Percentiles rank a stretch among this genome's conserved stretches.
Evolutionary conservation across 1,140 invertebrate genomes (phyloP).

Genomic region (Augochlora pura): DNA sequence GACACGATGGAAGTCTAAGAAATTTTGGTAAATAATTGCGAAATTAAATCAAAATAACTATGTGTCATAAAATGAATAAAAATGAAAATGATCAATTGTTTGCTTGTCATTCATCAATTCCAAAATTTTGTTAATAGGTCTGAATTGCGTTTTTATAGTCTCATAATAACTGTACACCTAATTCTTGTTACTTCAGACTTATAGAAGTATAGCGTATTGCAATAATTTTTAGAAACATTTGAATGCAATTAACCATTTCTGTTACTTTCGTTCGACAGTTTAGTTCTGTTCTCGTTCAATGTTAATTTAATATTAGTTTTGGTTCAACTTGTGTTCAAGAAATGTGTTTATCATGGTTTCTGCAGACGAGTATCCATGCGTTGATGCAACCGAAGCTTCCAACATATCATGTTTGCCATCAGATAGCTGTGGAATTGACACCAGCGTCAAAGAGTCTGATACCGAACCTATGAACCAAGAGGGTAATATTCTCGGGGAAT

Average conservation of each 20-base stretch:
- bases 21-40: conserved; percentile 26
- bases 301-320: conserved; percentile 53
- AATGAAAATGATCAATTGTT: conserved; percentile 3
- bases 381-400: conserved; percentile 65
- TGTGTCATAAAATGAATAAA: conserved; percentile 38
- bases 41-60: conserved; percentile 30
- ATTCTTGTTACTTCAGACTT: too few species aligned
- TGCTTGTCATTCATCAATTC: neutral
- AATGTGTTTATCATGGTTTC: conserved; percentile 56
- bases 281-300: conserved; percentile 49
- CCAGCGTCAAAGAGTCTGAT: neutral
- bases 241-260: conserved; percentile 12
- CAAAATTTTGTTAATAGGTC: too few species aligned
- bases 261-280: conserved; percentile 57
- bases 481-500: neutral
- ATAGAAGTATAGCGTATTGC: too few species aligned
- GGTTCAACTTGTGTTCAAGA: conserved; percentile 40
- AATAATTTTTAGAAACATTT: conserved; percentile 11
- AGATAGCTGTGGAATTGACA: conserved; percentile 39
- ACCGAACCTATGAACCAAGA: neutral
- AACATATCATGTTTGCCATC: conserved; percentile 62
- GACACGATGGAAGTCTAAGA: neutral
- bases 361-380: conserved; percentile 57
- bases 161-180: too few species aligned
- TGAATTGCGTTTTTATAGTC: too few species aligned